These are phyloP conservation scores for Pseudococcus jackbeardsleyi DNA, from an alignment of 2,888 invertebrate species.

Conservation along the genomic window DNA sequence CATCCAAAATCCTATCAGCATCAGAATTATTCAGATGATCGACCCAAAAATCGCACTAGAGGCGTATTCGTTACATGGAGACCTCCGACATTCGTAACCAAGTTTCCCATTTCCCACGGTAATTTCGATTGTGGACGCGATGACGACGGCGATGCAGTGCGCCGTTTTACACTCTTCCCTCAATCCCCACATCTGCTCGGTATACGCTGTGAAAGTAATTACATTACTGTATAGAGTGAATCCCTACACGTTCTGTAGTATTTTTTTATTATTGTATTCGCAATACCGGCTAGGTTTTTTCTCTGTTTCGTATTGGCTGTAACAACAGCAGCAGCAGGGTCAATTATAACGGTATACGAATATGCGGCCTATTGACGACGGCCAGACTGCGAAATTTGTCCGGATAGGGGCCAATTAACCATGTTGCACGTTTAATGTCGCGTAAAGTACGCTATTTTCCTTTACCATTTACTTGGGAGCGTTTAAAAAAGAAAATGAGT, in stretches of 20 bases:
- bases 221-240: not conserved
- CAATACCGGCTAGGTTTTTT: not conserved
- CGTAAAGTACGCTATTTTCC: not conserved
- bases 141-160: not conserved
- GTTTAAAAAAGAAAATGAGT: no score
- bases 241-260: slow-evolving; percentile 7
- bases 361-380: not conserved
- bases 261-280: slow-evolving; percentile 22
- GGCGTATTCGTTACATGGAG: not conserved
- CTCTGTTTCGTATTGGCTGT: not conserved
- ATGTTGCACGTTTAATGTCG: slow-evolving; percentile 1
- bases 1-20: no score
- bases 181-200: not conserved
- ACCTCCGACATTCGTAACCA: not conserved
- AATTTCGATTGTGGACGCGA: not conserved
- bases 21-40: no score
- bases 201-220: not conserved
- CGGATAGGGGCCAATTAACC: not conserved
- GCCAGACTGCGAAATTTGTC: not conserved
- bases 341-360: slow-evolving; percentile 21
- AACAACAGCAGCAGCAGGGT: not conserved
- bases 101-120: slow-evolving; percentile 39
- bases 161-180: not conserved
- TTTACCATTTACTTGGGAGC: no score
- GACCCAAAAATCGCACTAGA: no score